Conservation (phyloP, 1,140 invertebrate species). For the Chionoecetes opilio region DNA sequence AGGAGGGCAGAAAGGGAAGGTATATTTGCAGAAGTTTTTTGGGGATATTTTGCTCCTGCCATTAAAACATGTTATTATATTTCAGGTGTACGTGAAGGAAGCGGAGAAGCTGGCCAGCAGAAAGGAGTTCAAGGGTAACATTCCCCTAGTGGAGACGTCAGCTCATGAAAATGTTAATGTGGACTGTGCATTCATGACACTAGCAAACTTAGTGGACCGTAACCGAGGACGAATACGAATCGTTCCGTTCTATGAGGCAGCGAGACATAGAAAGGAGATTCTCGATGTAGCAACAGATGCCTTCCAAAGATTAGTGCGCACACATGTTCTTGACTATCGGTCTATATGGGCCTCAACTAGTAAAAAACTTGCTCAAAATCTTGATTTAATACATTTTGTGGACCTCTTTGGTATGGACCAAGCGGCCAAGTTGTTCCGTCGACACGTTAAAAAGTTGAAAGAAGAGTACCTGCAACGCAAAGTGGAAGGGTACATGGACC, state of each 20-base stretch:
- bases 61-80: background rate
- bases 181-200: slow-evolving; percentile 95
- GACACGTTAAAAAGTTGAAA: slow-evolving; percentile 93
- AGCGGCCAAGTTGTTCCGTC: slow-evolving; percentile 91
- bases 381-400: slow-evolving; percentile 93
- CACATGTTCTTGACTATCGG: slow-evolving; percentile 89
- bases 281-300: slow-evolving; percentile 95
- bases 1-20: no score
- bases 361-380: slow-evolving; percentile 93
- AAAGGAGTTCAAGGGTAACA: slow-evolving; percentile 89
- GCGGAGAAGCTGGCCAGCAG: slow-evolving; percentile 94
- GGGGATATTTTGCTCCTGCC: background rate
- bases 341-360: slow-evolving; percentile 93
- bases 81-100: slow-evolving; percentile 90
- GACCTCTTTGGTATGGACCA: slow-evolving; percentile 95
- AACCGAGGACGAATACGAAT: slow-evolving; percentile 89
- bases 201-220: slow-evolving; percentile 96
- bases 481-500: slow-evolving; percentile 91
- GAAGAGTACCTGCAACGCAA: slow-evolving; percentile 93
- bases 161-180: slow-evolving; percentile 98
- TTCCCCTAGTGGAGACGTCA: slow-evolving; percentile 96
- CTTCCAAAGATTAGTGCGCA: slow-evolving; percentile 86
- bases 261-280: slow-evolving; percentile 93
- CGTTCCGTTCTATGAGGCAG: slow-evolving; percentile 93
- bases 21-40: no score